A percentile compares a stretch with the other conserved stretches of the same genome.
phyloP scores from a whole-genome alignment of 2,797 vertebrate species.

The Schizopygopsis pylzovi region DNA sequence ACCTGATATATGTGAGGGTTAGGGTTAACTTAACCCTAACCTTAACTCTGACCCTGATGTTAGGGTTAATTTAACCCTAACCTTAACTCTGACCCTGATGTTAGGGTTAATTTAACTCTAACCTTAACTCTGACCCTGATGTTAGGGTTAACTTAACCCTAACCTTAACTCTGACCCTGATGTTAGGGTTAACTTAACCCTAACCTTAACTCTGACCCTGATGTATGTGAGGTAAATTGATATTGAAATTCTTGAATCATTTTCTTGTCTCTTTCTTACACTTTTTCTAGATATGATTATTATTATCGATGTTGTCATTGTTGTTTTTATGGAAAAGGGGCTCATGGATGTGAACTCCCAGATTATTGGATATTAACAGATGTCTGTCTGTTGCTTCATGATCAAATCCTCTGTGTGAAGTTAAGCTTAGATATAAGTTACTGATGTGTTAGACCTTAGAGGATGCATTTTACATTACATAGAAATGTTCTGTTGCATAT shows the following conservation, averaged over 20 bases:
- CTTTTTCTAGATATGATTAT: constrained; percentile 45
- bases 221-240: constrained; percentile 40
- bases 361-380: constrained; percentile 23
- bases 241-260: constrained; percentile 20
- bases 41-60: too few species aligned
- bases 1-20: constrained; percentile 9
- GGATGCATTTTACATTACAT: constrained; percentile 58
- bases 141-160: too few species aligned
- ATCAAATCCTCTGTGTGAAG: constrained; percentile 34
- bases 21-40: not conserved
- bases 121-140: constrained; percentile 31
- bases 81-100: constrained; percentile 26
- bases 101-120: not conserved
- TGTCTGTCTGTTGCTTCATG: constrained; percentile 59
- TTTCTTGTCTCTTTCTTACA: constrained; percentile 39
- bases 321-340: constrained; percentile 44
- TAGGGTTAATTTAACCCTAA: not conserved
- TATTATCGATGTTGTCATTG: constrained; percentile 30
- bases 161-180: too few species aligned
- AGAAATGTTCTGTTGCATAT: constrained; percentile 36
- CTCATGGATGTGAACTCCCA: constrained; percentile 31
- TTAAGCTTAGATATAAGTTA: constrained; percentile 68
- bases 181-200: not conserved
- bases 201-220: constrained; percentile 23
- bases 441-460: constrained; percentile 64